Evolutionary conservation across 64 coral and sea anemone genomes (phyloP), one percentile per base, ranked within the genome.

Genomic region (Montipora efflorescens): DNA sequence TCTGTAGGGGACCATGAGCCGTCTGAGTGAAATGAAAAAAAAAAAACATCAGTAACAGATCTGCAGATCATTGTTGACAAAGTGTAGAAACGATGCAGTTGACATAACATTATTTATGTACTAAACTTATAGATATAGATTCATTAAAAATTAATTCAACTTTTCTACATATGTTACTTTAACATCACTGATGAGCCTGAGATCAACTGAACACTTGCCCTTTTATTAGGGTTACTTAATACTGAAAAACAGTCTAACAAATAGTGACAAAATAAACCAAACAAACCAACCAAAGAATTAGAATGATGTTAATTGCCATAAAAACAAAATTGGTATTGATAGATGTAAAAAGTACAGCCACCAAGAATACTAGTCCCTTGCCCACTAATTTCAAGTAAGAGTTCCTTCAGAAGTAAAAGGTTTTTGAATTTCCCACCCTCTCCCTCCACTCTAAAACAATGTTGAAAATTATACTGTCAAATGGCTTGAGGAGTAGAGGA

Each of bases 1-100:
- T 57, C 78, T 87, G 83, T 68, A 87, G 45, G 83, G 83, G 61
- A 66, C 67, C 83, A 87, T 87, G 43, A 87, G 67, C 83, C 83
- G 51, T 45, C 83, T 87, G 83, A 66, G 47, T 46, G 71, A 74
- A 74, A 74, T 74, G 71, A 5, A 74, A 74, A 74, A 74, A 64
- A 64, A 74, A 36, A 64, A 3, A 64, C 13, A 64, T 64, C 59
- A 74, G 71, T 74, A 74, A 74, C 23, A 74, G n/a, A 74, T 74
- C 71, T 74, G 71, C 71, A 74, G 71, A 74, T 74, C n/a, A 20
- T 25, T 25, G 71, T 74, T 28, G 71, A 74, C 71, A 74, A 74
- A 74, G 22, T 74, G 71, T 74, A 74, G 71, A 74, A 74, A 74
- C 71, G 23, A 74, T 1, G 71, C 3, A 74, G 71, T 74, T 74